These are phyloP conservation scores for Varanus salvator DNA, from an alignment of 2,113 vertebrate genomes.

Conservation along the genomic window DNA sequence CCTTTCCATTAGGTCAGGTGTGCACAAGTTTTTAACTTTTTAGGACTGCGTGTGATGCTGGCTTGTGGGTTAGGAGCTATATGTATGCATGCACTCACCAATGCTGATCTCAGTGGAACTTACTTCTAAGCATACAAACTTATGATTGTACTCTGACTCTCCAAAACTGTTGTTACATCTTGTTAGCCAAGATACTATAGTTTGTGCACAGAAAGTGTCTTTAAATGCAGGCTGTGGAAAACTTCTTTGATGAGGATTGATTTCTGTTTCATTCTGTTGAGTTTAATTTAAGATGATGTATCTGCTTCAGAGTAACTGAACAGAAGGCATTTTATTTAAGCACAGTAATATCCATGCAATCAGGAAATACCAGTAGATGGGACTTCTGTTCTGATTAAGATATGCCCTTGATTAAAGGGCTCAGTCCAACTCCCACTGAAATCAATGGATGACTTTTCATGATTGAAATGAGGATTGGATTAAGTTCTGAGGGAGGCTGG, in stretches of 20 bases:
- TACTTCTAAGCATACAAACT: constrained; percentile 5
- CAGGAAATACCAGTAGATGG: constrained; percentile 28
- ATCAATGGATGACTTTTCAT: constrained; percentile 40
- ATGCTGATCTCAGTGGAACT: background rate
- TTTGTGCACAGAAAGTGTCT: constrained; percentile 53
- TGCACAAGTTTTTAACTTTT: too few species aligned
- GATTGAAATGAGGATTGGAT: constrained; percentile 11
- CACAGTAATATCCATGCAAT: constrained; percentile 52
- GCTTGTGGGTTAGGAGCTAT: too few species aligned
- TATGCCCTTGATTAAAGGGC: constrained; percentile 21
- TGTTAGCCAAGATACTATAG: constrained; percentile 38
- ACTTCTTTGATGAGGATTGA: constrained; percentile 53
- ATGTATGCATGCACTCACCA: too few species aligned
- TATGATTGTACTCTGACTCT: background rate
- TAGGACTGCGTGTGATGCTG: too few species aligned
- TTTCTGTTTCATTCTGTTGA: constrained; percentile 52
- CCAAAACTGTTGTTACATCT: constrained; percentile 17
- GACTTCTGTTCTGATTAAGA: constrained; percentile 59
- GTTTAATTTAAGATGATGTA: constrained; percentile 55
- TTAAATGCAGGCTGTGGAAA: constrained; percentile 53
- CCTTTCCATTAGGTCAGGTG: background rate
- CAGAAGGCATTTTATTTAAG: constrained; percentile 53
- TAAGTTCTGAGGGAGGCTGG: constrained; percentile 6
- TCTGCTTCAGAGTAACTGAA: constrained; percentile 31
- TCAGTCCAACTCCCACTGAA: constrained; percentile 40